These are phyloP conservation scores for Noctilio leporinus DNA, from an alignment of 2,113 vertebrate genomes.

Conservation along the genomic window DNA sequence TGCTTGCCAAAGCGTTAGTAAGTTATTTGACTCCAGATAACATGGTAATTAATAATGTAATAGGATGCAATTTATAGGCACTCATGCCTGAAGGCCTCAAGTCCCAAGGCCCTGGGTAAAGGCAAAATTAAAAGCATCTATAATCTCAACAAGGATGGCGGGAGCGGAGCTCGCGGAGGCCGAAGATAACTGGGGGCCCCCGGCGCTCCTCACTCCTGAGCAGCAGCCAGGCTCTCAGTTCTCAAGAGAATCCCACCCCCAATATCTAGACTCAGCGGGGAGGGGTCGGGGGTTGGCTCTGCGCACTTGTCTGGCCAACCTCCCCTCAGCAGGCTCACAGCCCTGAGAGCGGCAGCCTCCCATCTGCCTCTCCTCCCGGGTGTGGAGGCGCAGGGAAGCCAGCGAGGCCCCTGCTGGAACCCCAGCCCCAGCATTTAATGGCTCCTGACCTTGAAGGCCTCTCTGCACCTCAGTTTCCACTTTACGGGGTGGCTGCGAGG, in stretches of 20 bases:
- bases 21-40: slow-evolving; percentile 59
- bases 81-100: slow-evolving; percentile 48
- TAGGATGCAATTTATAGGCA: slow-evolving; percentile 63
- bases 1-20: slow-evolving; percentile 5
- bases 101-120: slow-evolving; percentile 52
- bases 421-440: background rate
- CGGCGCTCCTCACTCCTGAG: background rate
- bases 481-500: background rate
- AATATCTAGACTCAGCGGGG: background rate
- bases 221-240: background rate
- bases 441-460: background rate
- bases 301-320: rapidly evolving
- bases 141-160: slow-evolving; percentile 28
- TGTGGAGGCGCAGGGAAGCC: background rate
- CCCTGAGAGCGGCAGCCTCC: background rate
- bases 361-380: background rate
- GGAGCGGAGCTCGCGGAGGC: background rate
- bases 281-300: rapidly evolving
- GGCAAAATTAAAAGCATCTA: slow-evolving; percentile 62
- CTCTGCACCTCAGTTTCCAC: background rate
- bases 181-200: background rate
- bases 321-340: background rate
- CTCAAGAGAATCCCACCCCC: background rate
- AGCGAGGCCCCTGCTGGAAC: background rate
- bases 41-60: slow-evolving; percentile 63